phyloP scores from a whole-genome alignment of 1,140 invertebrate species.

The Lineus longissimus region DNA sequence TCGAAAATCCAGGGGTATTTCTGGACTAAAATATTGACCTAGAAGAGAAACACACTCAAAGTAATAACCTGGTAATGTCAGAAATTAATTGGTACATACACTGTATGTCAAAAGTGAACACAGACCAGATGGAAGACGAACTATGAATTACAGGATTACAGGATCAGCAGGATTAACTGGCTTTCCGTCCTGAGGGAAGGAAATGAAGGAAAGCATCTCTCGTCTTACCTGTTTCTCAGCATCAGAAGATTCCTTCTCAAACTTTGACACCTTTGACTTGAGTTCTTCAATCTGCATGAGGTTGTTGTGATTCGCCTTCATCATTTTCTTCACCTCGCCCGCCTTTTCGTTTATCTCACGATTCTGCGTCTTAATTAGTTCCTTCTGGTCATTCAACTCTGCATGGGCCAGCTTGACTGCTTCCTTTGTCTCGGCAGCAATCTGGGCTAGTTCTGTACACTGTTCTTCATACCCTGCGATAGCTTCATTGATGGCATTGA shows the following conservation, averaged over 20 bases:
- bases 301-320: conserved; percentile 61
- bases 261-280: conserved; percentile 62
- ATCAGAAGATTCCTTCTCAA: conserved; percentile 54
- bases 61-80: too few species aligned
- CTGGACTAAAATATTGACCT: conserved; percentile 4
- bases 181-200: too few species aligned
- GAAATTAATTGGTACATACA: too few species aligned
- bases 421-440: conserved; percentile 52
- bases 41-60: not conserved
- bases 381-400: conserved; percentile 72
- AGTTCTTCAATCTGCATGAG: conserved; percentile 76
- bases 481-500: conserved; percentile 53
- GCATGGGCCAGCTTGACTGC: conserved; percentile 56
- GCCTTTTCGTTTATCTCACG: conserved; percentile 67
- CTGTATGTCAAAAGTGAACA: too few species aligned
- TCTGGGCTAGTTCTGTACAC: conserved; percentile 53
- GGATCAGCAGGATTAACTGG: too few species aligned
- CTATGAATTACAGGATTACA: too few species aligned
- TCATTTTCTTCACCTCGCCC: conserved; percentile 67
- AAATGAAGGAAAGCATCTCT: too few species aligned
- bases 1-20: conserved; percentile 74
- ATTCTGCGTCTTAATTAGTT: conserved; percentile 69
- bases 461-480: conserved; percentile 59
- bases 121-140: too few species aligned
- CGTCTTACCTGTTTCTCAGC: conserved; percentile 54